Percentiles rank a stretch among this genome's conserved stretches.
phyloP scores from a whole-genome alignment of 2,888 invertebrate species.

The Drosophila rubida region DNA sequence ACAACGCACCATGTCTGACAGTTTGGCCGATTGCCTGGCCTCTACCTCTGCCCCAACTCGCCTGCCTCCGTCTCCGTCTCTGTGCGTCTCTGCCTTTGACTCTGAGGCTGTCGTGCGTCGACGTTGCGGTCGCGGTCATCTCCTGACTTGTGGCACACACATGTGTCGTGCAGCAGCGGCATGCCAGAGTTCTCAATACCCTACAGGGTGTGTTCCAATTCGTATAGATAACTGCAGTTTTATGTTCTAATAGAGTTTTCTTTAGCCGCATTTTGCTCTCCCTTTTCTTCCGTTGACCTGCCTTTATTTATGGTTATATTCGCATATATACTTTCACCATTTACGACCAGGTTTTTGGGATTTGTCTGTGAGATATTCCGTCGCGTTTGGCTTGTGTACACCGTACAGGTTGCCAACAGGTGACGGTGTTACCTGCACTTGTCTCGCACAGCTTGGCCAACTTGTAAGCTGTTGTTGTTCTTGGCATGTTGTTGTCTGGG shows the following conservation, averaged over 20 bases:
- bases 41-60: conserved; percentile 18
- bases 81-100: conserved; percentile 12
- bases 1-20: conserved; percentile 76
- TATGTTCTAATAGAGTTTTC: not conserved
- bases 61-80: conserved; percentile 13
- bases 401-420: conserved; percentile 40
- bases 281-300: not conserved
- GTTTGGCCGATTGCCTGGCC: conserved; percentile 71
- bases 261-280: not conserved
- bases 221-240: too few species aligned
- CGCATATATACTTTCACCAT: conserved; percentile 21
- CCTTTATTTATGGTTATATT: not conserved
- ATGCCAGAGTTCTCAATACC: conserved; percentile 9
- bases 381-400: conserved; percentile 9
- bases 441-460: conserved; percentile 65
- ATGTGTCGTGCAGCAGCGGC: conserved; percentile 17
- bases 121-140: conserved; percentile 73
- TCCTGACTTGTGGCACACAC: conserved; percentile 69
- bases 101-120: conserved; percentile 32
- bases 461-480: conserved; percentile 50
- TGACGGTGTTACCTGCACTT: conserved; percentile 66
- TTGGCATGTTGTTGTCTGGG: conserved; percentile 26
- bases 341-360: conserved; percentile 27
- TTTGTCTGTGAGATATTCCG: conserved; percentile 40
- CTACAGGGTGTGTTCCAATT: conserved; percentile 14